Conservation (phyloP, 2,888 invertebrate species). For the Halictus ligatus region DNA sequence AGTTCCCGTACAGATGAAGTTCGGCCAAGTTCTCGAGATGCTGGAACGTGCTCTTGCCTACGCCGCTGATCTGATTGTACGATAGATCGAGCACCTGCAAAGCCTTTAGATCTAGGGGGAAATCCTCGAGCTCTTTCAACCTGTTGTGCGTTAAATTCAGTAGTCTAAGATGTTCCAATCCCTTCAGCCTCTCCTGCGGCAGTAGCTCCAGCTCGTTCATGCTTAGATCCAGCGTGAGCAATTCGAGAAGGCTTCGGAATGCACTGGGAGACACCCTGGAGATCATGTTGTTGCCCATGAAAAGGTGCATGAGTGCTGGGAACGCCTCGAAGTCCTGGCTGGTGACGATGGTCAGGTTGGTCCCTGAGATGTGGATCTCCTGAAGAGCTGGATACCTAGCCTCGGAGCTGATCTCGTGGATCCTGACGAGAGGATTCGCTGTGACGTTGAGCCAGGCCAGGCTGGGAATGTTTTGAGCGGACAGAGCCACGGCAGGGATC, state of each 20-base stretch:
- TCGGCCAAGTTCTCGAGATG: constrained; percentile 91
- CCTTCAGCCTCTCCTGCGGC: constrained; percentile 93
- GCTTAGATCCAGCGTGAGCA: constrained; percentile 92
- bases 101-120: constrained; percentile 91
- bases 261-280: constrained; percentile 93
- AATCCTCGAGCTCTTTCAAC: constrained; percentile 92
- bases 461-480: constrained; percentile 90
- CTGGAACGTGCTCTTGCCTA: constrained; percentile 91
- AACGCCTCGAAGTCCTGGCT: constrained; percentile 94
- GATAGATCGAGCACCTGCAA: constrained; percentile 93
- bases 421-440: constrained; percentile 91
- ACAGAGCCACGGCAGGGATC: constrained; percentile 91
- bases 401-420: constrained; percentile 90
- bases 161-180: constrained; percentile 89
- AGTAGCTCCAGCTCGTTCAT: constrained; percentile 93
- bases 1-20: constrained; percentile 92
- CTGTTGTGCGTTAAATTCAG: constrained; percentile 94
- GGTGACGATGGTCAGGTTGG: constrained; percentile 93
- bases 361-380: constrained; percentile 91
- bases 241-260: constrained; percentile 90
- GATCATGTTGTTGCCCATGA: constrained; percentile 90
- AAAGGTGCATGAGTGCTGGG: constrained; percentile 91
- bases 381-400: constrained; percentile 90
- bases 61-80: constrained; percentile 92
- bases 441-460: constrained; percentile 93